Percentiles rank a stretch among this genome's conserved stretches.
Evolutionary conservation across 2,113 vertebrate genomes (phyloP).

Genomic region (Phalacrocorax carbo): DNA sequence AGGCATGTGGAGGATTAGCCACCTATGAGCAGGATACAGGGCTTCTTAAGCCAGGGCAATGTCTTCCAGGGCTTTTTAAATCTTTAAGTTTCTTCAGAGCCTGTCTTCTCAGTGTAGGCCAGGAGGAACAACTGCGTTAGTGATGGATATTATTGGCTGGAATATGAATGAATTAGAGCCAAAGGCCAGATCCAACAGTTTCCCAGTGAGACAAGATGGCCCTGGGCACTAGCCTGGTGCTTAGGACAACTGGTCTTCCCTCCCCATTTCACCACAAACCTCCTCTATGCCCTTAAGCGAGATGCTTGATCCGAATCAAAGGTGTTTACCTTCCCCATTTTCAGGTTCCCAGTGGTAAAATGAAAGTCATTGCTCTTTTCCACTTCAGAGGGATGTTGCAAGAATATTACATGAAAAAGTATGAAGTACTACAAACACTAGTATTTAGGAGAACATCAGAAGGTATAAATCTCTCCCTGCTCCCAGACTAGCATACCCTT

Average conservation of each 20-base stretch:
- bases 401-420: neutral
- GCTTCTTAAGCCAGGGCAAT: neutral
- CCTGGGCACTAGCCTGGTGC: neutral
- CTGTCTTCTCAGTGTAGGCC: neutral
- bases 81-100: neutral
- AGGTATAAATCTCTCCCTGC: neutral
- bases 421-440: neutral
- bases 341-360: neutral
- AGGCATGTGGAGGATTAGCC: neutral
- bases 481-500: neutral
- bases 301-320: neutral
- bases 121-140: neutral
- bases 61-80: neutral
- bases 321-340: neutral
- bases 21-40: neutral
- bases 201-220: neutral
- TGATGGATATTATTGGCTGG: neutral
- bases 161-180: neutral
- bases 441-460: conserved; percentile 21
- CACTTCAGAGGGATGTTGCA: neutral
- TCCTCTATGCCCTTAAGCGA: neutral
- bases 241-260: neutral
- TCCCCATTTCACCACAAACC: neutral
- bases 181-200: neutral
- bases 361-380: neutral